Percentiles rank a stretch among this genome's conserved stretches.
Evolutionary conservation across 2,113 vertebrate genomes (phyloP).

Genomic region (Pardalotus punctatus): DNA sequence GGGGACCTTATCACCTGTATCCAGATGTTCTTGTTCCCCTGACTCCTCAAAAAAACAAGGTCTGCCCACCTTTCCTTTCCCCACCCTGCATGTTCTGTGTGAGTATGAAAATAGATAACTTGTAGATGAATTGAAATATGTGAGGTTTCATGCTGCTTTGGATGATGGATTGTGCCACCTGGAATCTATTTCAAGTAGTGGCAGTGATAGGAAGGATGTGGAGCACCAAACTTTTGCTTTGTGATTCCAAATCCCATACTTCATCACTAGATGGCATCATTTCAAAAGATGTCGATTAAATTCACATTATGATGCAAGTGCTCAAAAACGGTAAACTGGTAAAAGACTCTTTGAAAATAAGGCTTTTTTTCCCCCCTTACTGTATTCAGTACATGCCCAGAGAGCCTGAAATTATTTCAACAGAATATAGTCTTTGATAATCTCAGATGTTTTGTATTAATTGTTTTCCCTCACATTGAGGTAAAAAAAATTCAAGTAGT

Average conservation of each 20-base stretch:
- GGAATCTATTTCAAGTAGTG: neutral
- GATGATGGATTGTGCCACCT: neutral
- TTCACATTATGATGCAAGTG: neutral
- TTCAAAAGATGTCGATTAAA: neutral
- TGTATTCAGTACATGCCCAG: neutral
- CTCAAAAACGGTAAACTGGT: neutral
- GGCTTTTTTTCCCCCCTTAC: neutral
- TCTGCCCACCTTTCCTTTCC: neutral
- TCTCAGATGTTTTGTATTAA: neutral
- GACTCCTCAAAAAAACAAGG: neutral
- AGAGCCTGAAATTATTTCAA: neutral
- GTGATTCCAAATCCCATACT: neutral
- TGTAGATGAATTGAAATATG: neutral
- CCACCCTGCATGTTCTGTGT: neutral
- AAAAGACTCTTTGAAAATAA: neutral
- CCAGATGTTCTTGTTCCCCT: neutral
- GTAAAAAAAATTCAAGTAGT: neutral
- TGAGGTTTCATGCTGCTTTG: neutral
- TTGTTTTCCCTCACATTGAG: neutral
- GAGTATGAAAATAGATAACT: neutral
- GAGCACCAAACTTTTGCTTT: neutral
- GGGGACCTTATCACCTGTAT: neutral
- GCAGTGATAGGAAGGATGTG: neutral
- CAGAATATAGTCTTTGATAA: neutral
- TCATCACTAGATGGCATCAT: slow-evolving; percentile 31